phyloP scores from a whole-genome alignment of 2,888 invertebrate species.

The Diplazon laetatorius region DNA sequence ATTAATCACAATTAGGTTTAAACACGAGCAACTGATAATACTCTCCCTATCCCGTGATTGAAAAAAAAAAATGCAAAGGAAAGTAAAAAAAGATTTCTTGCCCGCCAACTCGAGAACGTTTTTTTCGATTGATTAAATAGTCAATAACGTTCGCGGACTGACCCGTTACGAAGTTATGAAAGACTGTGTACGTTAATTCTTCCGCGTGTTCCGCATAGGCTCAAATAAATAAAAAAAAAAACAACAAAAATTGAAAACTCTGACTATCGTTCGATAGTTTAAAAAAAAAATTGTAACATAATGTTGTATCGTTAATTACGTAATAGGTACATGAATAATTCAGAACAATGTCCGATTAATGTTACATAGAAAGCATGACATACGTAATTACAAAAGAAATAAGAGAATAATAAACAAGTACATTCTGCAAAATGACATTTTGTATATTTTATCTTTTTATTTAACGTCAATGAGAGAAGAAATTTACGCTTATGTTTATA shows the following conservation, averaged over 20 bases:
- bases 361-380: constrained; percentile 48
- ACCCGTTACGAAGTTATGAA: constrained; percentile 28
- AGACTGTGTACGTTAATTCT: constrained; percentile 38
- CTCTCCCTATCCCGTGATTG: background rate
- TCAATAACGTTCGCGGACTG: no score
- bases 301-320: constrained; percentile 53
- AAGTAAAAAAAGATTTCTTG: constrained; percentile 10
- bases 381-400: constrained; percentile 41
- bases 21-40: constrained; percentile 12
- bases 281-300: no score
- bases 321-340: constrained; percentile 29
- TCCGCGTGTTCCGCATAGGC: constrained; percentile 55
- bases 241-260: no score
- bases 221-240: no score
- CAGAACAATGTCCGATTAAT: constrained; percentile 47
- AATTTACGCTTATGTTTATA: no score
- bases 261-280: constrained; percentile 5
- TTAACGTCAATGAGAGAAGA: no score
- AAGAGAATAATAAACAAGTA: no score
- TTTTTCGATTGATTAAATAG: no score
- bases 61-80: background rate
- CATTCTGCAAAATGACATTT: constrained; percentile 15
- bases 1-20: background rate
- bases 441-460: no score
- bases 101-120: background rate